A percentile compares a stretch with the other conserved stretches of the same genome.
Conservation (phyloP, 2,797 vertebrate species). For the Pteropus rufus region DNA sequence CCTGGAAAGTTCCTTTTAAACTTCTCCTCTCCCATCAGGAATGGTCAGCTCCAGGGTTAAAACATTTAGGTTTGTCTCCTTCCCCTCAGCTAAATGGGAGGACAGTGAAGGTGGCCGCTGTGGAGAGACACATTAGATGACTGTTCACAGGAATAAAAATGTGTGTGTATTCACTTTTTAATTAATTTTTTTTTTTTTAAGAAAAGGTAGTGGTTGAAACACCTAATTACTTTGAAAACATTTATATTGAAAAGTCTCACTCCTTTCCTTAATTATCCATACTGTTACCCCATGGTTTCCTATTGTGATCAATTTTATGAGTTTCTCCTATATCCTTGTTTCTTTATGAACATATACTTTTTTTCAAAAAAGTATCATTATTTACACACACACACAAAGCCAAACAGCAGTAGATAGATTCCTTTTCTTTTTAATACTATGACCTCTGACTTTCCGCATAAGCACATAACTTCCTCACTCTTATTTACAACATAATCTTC, state of each 20-base stretch:
- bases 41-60: not conserved
- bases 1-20: not conserved
- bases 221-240: not conserved
- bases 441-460: not conserved
- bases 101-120: fast-evolving
- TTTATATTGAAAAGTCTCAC: not conserved
- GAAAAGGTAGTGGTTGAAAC: not conserved
- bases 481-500: not conserved
- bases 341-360: not conserved
- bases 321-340: not conserved
- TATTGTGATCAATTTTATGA: not conserved
- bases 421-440: not conserved
- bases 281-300: not conserved
- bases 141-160: not conserved
- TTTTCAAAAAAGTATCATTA: not conserved
- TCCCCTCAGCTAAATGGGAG: not conserved
- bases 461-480: not conserved
- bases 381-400: not conserved
- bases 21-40: not conserved
- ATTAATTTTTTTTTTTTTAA: not conserved
- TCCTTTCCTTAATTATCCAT: not conserved
- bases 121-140: not conserved
- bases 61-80: not conserved
- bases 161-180: not conserved
- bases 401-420: not conserved